Evolutionary conservation across 35 echinoderm and acorn worm species (phyloP).

Genomic region (Ophiothrix spiculata): DNA sequence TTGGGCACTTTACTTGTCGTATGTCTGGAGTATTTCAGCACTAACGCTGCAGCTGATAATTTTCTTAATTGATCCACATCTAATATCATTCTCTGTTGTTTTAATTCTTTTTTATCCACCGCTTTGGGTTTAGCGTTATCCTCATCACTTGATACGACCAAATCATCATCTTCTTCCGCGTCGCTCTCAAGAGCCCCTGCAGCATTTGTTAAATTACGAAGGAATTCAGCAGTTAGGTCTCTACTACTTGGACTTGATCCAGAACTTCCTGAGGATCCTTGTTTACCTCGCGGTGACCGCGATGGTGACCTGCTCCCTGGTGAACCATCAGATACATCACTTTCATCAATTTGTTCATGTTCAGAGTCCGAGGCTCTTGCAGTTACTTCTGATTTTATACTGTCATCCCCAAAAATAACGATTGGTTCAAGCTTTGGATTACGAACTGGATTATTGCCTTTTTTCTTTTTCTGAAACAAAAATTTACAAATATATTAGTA

Average conservation of each 20-base stretch:
- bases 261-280: neutral
- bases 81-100: slow-evolving; percentile 39
- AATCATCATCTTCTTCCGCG: neutral
- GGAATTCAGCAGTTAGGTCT: neutral
- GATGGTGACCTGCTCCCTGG: neutral
- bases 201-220: neutral
- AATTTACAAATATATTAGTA: too few relatives aligned
- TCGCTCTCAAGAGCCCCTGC: neutral
- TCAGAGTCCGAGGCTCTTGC: neutral
- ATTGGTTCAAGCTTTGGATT: neutral
- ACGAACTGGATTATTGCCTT: neutral
- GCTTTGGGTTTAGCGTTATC: neutral
- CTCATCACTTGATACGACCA: neutral
- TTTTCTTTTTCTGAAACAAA: neutral
- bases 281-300: neutral
- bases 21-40: slow-evolving; percentile 71
- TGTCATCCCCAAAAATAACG: neutral
- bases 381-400: neutral
- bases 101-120: neutral
- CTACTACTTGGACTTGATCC: neutral
- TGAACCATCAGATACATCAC: neutral
- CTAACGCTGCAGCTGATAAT: slow-evolving; percentile 61
- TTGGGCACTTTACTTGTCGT: slow-evolving; percentile 72
- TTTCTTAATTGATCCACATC: slow-evolving; percentile 82
- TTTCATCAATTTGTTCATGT: neutral